phyloP scores from a whole-genome alignment of 2,888 invertebrate species.

The Apeira syringaria region DNA sequence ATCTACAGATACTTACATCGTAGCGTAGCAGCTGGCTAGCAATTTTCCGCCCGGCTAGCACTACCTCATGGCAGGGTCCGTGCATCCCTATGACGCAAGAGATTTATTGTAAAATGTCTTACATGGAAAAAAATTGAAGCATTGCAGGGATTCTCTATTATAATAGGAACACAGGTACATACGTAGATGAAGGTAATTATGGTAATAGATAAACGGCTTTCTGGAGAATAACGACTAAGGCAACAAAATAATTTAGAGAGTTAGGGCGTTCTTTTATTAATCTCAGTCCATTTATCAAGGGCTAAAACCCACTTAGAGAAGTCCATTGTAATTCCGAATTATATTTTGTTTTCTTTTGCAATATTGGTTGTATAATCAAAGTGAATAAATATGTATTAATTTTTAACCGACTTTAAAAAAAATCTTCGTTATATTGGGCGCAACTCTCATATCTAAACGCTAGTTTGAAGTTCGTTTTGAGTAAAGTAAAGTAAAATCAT shows the following conservation, averaged over 20 bases:
- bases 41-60: slow-evolving; percentile 39
- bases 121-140: slow-evolving; percentile 25
- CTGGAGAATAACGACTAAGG: neutral
- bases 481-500: too few species aligned
- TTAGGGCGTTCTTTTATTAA: too few species aligned
- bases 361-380: too few species aligned
- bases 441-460: too few species aligned
- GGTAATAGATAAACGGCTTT: neutral
- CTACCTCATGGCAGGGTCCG: slow-evolving; percentile 27
- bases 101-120: slow-evolving; percentile 34
- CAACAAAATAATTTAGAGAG: neutral
- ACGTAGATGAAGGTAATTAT: neutral
- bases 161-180: slow-evolving; percentile 1
- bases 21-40: slow-evolving; percentile 21
- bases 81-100: slow-evolving; percentile 30
- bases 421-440: too few species aligned
- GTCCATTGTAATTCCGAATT: too few species aligned
- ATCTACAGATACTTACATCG: neutral
- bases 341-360: too few species aligned
- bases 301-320: too few species aligned
- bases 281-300: too few species aligned
- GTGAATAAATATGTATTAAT: too few species aligned
- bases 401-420: too few species aligned
- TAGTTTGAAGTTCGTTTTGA: too few species aligned
- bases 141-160: slow-evolving; percentile 2